Evolutionary conservation across 2,113 vertebrate genomes (phyloP).

Genomic region (Nicator chloris): DNA sequence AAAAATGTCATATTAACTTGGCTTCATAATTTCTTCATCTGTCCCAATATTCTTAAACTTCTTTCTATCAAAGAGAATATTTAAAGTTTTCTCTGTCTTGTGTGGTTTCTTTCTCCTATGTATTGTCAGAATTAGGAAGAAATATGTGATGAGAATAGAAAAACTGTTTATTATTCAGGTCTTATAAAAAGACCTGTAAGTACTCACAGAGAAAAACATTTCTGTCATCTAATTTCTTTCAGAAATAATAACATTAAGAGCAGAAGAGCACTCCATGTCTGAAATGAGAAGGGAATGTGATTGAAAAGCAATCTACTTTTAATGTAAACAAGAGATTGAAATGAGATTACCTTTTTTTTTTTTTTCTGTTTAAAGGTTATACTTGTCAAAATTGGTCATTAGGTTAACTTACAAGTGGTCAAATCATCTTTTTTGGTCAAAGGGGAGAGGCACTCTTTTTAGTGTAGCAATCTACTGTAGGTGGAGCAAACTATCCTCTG

Average conservation of each 20-base stretch:
- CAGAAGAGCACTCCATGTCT: background rate
- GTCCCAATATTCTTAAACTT: background rate
- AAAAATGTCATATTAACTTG: background rate
- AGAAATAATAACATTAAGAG: background rate
- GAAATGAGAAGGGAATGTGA: background rate
- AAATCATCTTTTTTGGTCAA: background rate
- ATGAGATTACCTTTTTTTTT: background rate
- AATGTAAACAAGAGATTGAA: background rate
- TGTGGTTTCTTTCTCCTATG: background rate
- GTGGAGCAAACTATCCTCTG: background rate
- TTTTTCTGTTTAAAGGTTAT: background rate
- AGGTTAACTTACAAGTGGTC: background rate
- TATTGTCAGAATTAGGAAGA: background rate
- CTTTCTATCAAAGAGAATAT: slow-evolving; percentile 21
- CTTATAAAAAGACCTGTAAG: background rate
- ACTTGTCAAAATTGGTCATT: background rate
- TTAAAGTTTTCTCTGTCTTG: background rate
- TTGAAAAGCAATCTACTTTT: background rate
- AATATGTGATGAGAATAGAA: background rate
- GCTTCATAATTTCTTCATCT: background rate
- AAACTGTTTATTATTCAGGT: background rate
- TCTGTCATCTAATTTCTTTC: background rate
- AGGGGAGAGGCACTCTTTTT: background rate
- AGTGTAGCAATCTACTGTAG: background rate
- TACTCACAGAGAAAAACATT: background rate